Conservation (phyloP, 2,888 invertebrate species). For the Hybos culiciformis region DNA sequence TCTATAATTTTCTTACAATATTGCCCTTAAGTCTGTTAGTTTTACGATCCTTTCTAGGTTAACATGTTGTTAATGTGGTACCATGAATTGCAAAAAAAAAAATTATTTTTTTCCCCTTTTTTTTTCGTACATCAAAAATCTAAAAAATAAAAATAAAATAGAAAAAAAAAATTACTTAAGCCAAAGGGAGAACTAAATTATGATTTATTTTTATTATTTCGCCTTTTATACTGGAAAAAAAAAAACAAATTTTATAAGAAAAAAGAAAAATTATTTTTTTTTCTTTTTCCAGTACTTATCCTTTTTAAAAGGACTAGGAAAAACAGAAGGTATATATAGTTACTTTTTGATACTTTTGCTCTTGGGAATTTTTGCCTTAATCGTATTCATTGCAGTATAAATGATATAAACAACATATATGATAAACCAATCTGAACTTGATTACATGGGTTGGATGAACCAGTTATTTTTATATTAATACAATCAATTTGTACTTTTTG, state of each 20-base stretch:
- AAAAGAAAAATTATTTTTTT: too few species aligned
- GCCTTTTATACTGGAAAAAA: too few species aligned
- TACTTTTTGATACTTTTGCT: conserved; percentile 13
- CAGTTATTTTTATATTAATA: conserved; percentile 36
- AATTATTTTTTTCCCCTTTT: conserved; percentile 12
- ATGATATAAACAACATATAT: not conserved
- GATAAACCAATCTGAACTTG: conserved; percentile 23
- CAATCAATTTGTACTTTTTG: conserved; percentile 37
- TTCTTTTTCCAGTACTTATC: too few species aligned
- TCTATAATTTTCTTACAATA: conserved; percentile 4
- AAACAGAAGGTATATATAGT: too few species aligned
- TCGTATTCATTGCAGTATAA: conserved; percentile 17
- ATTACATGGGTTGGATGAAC: conserved; percentile 34
- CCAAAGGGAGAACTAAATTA: conserved; percentile 13
- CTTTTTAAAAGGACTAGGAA: too few species aligned
- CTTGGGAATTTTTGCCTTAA: conserved; percentile 15
- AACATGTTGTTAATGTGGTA: conserved; percentile 32
- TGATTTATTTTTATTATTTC: conserved; percentile 16
- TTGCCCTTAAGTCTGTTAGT: conserved; percentile 10
- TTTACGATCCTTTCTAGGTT: conserved; percentile 23
- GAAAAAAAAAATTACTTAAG: conserved; percentile 16
- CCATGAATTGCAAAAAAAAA: conserved; percentile 21
- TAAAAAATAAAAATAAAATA: conserved; percentile 6
- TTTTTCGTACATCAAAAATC: conserved; percentile 2
- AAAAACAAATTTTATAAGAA: too few species aligned